A percentile compares a stretch with the other conserved stretches of the same genome.
Conservation (phyloP, 2,797 vertebrate genomes). For the Danio choprae region DNA sequence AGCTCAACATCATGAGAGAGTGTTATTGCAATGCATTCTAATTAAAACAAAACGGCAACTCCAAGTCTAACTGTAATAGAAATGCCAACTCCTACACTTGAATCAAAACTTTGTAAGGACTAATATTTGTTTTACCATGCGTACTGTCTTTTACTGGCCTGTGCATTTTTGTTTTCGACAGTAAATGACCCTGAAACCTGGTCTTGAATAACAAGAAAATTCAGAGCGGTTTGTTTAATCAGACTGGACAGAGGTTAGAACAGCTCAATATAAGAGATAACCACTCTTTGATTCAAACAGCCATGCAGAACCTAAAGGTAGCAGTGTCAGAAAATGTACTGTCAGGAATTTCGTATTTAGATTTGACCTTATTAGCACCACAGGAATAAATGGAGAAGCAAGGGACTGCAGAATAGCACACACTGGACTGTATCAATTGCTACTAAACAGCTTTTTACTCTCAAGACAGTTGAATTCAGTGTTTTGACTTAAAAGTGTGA, state of each 20-base stretch:
- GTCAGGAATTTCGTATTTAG: conserved; percentile 80
- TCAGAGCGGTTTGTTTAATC: conserved; percentile 89
- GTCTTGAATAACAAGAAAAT: conserved; percentile 89
- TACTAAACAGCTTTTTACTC: not conserved
- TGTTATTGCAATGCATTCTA: conserved; percentile 10
- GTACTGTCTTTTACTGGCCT: conserved; percentile 67
- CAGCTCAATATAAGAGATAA: conserved; percentile 96
- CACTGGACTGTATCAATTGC: not conserved
- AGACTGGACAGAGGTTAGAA: conserved; percentile 96
- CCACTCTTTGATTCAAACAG: conserved; percentile 92
- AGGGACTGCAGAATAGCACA: conserved; percentile 30
- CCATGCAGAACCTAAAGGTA: conserved; percentile 87
- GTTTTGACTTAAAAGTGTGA: not conserved
- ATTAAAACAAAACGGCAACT: conserved; percentile 29
- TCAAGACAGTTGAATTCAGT: not conserved
- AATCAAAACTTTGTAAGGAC: conserved; percentile 29
- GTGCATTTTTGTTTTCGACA: conserved; percentile 83
- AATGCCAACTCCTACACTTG: not conserved
- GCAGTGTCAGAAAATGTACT: conserved; percentile 83
- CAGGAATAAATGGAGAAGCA: conserved; percentile 56
- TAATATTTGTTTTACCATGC: conserved; percentile 56
- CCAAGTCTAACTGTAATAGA: not conserved
- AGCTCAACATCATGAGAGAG: not conserved
- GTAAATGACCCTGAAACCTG: conserved; percentile 78
- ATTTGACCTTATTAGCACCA: conserved; percentile 82